These are phyloP conservation scores for Zophobas atratus DNA, from an alignment of 1,140 invertebrate genomes.

Conservation along the genomic window DNA sequence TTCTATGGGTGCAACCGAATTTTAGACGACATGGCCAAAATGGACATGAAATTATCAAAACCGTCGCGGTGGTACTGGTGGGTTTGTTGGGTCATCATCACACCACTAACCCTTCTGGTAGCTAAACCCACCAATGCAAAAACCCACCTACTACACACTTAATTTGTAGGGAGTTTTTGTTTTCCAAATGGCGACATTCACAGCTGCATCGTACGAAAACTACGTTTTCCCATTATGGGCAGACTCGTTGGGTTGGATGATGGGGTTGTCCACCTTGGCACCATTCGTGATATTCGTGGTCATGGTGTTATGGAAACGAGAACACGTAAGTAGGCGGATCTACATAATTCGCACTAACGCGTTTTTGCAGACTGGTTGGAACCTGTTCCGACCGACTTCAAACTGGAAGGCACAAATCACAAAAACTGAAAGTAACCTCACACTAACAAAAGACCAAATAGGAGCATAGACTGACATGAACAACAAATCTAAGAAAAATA, in stretches of 20 bases:
- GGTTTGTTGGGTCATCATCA: slow-evolving; percentile 71
- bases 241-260: slow-evolving; percentile 78
- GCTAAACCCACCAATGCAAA: slow-evolving; percentile 49
- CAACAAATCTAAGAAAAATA: not conserved
- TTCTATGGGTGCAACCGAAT: slow-evolving; percentile 79
- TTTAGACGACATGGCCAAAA: slow-evolving; percentile 71
- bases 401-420: slow-evolving; percentile 64
- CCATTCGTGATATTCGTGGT: slow-evolving; percentile 75
- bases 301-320: slow-evolving; percentile 69
- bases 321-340: slow-evolving; percentile 61
- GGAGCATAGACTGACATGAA: not conserved
- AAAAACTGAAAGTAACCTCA: slow-evolving; percentile 51
- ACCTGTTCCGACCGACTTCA: slow-evolving; percentile 63
- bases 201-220: slow-evolving; percentile 72
- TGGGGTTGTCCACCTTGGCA: slow-evolving; percentile 77
- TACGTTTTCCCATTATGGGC: slow-evolving; percentile 79
- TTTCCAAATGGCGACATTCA: slow-evolving; percentile 79
- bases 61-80: slow-evolving; percentile 72
- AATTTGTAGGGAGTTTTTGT: slow-evolving; percentile 76
- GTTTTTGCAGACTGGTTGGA: slow-evolving; percentile 63
- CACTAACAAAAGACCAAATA: slow-evolving; percentile 38
- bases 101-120: slow-evolving; percentile 72
- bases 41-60: slow-evolving; percentile 70
- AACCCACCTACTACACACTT: not conserved
- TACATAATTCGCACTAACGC: not conserved